These are phyloP conservation scores for Vollenhovia emeryi DNA, from an alignment of 1,140 invertebrate genomes.

Conservation along the genomic window DNA sequence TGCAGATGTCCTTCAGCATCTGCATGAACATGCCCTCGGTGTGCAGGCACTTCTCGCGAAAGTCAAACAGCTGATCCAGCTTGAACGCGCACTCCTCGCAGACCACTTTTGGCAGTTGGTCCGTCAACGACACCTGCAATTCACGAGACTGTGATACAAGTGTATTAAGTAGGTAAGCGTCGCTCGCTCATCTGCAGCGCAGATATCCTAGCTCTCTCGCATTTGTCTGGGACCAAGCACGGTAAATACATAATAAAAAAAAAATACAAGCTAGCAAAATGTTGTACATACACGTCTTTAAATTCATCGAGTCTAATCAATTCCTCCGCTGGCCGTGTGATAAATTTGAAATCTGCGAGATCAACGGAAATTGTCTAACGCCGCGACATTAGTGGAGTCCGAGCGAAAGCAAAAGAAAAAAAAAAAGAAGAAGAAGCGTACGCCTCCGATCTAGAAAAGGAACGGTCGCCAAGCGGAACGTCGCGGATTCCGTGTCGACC, in stretches of 20 bases:
- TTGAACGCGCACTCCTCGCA: slow-evolving; percentile 87
- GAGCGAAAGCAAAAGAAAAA: no score
- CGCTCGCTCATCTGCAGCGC: neutral
- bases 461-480: no score
- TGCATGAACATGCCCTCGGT: slow-evolving; percentile 86
- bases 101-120: slow-evolving; percentile 87
- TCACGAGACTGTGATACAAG: slow-evolving; percentile 14
- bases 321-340: neutral
- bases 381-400: neutral
- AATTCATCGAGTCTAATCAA: neutral
- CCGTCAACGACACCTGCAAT: slow-evolving; percentile 86
- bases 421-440: neutral
- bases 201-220: no score
- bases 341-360: neutral
- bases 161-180: no score
- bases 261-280: neutral
- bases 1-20: slow-evolving; percentile 84
- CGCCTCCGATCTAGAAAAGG: neutral
- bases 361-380: neutral
- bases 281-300: neutral
- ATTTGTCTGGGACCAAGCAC: no score
- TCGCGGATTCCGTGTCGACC: neutral
- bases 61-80: slow-evolving; percentile 87
- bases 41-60: slow-evolving; percentile 86
- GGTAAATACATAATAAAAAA: neutral